A percentile compares a stretch with the other conserved stretches of the same genome.
These are phyloP conservation scores for Petrosia ficiformis DNA, from an alignment of 37 sponge, comb jelly and placozoan species.

Conservation along the genomic window DNA sequence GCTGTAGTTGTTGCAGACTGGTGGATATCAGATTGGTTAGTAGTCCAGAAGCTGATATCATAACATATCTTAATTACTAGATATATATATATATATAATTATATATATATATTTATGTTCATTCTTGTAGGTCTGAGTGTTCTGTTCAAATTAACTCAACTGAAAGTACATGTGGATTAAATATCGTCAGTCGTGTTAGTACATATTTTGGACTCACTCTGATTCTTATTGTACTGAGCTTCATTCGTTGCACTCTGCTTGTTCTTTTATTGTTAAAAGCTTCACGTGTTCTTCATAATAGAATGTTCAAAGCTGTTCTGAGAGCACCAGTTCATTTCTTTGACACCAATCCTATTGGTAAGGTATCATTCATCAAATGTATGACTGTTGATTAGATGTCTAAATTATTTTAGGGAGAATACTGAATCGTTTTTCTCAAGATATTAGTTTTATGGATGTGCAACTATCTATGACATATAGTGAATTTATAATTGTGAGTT, in stretches of 20 bases:
- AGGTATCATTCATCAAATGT: neutral
- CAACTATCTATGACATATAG: neutral
- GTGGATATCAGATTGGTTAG: conserved; percentile 19
- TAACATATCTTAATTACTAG: too few species aligned
- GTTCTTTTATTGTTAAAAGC: conserved; percentile 5
- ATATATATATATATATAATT: too few species aligned
- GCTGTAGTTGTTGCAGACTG: conserved; percentile 8
- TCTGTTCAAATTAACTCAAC: too few species aligned
- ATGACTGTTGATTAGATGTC: neutral
- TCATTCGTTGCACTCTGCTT: too few species aligned
- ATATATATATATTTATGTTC: too few species aligned
- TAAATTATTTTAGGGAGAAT: conserved; percentile 11
- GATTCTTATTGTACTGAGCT: too few species aligned
- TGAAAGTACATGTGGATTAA: neutral
- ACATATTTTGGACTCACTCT: neutral
- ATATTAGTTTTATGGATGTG: conserved; percentile 15
- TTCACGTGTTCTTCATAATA: conserved; percentile 16
- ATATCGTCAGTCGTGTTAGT: conserved; percentile 3
- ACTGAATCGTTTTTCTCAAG: conserved; percentile 40
- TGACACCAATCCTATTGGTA: conserved; percentile 43
- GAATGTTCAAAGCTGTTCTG: conserved; percentile 12
- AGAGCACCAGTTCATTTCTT: conserved; percentile 24
- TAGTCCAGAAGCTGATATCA: neutral
- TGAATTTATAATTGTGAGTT: conserved; percentile 10
- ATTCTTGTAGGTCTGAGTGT: too few species aligned